Base-by-base conservation (phyloP, 2,113 vertebrate genomes). In the Urocitellus parryii region DNA sequence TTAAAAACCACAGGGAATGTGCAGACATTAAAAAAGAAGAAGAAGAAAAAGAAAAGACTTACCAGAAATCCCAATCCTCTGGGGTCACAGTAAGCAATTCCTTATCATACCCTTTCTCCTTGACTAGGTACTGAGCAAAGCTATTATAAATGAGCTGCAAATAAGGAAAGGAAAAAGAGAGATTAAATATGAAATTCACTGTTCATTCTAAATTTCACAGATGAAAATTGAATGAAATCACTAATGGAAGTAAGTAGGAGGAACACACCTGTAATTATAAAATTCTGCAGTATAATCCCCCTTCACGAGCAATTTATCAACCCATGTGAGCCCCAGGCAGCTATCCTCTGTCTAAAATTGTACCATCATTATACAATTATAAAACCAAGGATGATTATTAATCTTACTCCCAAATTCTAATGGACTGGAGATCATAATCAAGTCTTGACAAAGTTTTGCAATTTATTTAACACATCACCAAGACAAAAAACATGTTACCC, bases 61-160 rank as follows among this genome's bases (percentile, higher is more conserved):
- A 99, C 99, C 99, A 99, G 98, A 99, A 99, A 98, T 99, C 99
- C 99, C 99, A 99, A 74, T 98, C 99, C 56, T 99, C 99, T 58
- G 99, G 98, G 89, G 99, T 98, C 51, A 99, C 97, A 77, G 95
- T 98, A 95, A 99, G 98, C 94, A 99, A 98, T 90, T 99, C 99
- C 96, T 99, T 98, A 45, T 99, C 99, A 94, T 99, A 99, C 13
- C 99, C 99, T 98, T 99, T 99, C 97, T 99, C 98, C 4, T 98
- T 99, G 97, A 99, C 99, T 93, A 99, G 97, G 96, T 99, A 99
- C 7, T 99, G 97, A 94, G 99, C 99, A 98, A 99, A 99, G 95
- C 99, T 99, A 90, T 99, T 99, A 97, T 99, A 99, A 98, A 99
- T 99, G 37, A 99, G 98, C 99, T 99, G 98, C 12, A 98, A 98